Percentiles rank a stretch among this genome's conserved stretches.
These are phyloP conservation scores for Drosophila diplacantha DNA, from an alignment of 2,888 invertebrate species.

Conservation along the genomic window DNA sequence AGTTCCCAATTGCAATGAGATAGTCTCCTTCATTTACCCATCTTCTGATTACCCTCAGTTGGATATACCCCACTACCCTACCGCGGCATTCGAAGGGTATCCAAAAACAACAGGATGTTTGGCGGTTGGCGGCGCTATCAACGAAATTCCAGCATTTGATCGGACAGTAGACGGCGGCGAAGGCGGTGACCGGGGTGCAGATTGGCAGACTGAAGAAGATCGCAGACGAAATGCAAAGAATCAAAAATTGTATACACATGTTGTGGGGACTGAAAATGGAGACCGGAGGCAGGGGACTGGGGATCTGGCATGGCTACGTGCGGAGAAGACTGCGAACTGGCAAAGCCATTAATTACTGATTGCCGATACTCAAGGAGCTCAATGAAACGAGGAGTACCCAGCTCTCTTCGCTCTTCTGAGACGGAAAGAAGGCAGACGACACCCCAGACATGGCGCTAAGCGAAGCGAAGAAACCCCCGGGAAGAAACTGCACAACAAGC, in stretches of 20 bases:
- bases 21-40: no score
- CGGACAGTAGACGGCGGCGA: constrained; percentile 31
- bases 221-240: constrained; percentile 68
- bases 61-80: constrained; percentile 1
- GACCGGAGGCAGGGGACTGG: background rate
- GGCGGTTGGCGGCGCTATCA: constrained; percentile 66
- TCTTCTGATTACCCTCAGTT: background rate
- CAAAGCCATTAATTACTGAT: constrained; percentile 71
- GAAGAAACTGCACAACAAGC: constrained; percentile 28
- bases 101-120: constrained; percentile 64
- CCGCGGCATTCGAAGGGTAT: constrained; percentile 2
- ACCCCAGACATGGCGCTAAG: constrained; percentile 63
- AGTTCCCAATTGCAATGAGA: background rate
- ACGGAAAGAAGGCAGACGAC: constrained; percentile 32
- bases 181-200: constrained; percentile 9
- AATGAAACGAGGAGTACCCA: constrained; percentile 53
- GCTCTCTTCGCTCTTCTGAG: background rate
- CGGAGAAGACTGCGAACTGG: constrained; percentile 39
- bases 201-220: constrained; percentile 46
- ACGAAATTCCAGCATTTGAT: constrained; percentile 70
- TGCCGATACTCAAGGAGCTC: constrained; percentile 59
- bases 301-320: constrained; percentile 3
- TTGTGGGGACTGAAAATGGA: constrained; percentile 24
- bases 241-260: constrained; percentile 55
- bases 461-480: constrained; percentile 50